A percentile compares a stretch with the other conserved stretches of the same genome.
Conservation (phyloP, 1,140 invertebrate species). For the Gonatopus flavifemur region DNA sequence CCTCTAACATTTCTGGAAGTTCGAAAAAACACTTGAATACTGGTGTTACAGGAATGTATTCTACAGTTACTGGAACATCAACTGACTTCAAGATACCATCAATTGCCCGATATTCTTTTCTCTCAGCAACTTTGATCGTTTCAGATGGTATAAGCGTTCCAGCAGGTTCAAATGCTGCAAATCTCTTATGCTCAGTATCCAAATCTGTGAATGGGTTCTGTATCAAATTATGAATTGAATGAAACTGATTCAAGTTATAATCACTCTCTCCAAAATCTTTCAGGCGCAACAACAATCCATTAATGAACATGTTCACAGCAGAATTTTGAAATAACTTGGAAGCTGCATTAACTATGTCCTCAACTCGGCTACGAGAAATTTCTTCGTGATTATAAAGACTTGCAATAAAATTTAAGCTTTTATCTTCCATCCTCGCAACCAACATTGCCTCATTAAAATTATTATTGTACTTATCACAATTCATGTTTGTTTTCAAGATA, state of each 20-base stretch:
- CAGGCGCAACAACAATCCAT: conserved; percentile 1
- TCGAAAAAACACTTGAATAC: conserved; percentile 5
- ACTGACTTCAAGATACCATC: not conserved
- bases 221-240: conserved; percentile 1
- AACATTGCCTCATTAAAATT: conserved; percentile 1
- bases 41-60: not conserved
- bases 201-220: conserved; percentile 3
- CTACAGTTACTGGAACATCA: conserved; percentile 3
- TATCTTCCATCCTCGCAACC: conserved; percentile 1
- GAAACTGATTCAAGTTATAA: conserved; percentile 4
- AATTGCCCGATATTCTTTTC: conserved; percentile 1
- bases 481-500: too few species aligned
- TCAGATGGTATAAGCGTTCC: conserved; percentile 5
- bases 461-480: conserved; percentile 6
- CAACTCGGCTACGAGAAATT: not conserved
- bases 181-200: conserved; percentile 1
- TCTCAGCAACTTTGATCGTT: not conserved
- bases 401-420: conserved; percentile 2
- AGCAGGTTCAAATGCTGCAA: conserved; percentile 1
- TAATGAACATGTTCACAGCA: conserved; percentile 3
- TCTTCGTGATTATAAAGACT: conserved; percentile 6
- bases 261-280: conserved; percentile 1
- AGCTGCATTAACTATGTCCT: not conserved
- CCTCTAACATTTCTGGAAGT: conserved; percentile 3
- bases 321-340: conserved; percentile 2